A percentile compares a stretch with the other conserved stretches of the same genome.
Conservation (phyloP, 2,113 vertebrate species). For the Oryzias javanicus region DNA sequence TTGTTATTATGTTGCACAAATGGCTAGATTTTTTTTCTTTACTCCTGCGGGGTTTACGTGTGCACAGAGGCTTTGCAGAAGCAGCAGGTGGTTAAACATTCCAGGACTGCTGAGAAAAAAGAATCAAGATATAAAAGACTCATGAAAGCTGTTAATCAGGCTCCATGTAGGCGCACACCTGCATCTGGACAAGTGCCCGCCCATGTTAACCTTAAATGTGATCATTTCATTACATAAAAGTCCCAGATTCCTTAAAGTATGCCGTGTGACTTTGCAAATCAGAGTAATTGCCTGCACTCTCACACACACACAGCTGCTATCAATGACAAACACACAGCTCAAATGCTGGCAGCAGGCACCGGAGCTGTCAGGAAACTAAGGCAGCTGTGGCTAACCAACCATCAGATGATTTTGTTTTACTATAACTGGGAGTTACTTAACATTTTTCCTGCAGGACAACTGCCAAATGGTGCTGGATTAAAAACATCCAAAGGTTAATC, state of each 20-base stretch:
- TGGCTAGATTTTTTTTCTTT: background rate
- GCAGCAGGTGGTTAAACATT: constrained; percentile 49
- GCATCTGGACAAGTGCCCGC: constrained; percentile 46
- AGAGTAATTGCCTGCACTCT: constrained; percentile 56
- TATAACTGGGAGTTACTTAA: constrained; percentile 51
- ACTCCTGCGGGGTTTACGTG: background rate
- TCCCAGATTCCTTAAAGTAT: constrained; percentile 60
- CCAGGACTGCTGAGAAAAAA: constrained; percentile 31
- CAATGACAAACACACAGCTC: constrained; percentile 49
- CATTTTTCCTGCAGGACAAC: constrained; percentile 42
- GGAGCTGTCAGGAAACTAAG: constrained; percentile 42
- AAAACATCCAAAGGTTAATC: constrained; percentile 12
- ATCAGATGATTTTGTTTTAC: constrained; percentile 46
- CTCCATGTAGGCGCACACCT: constrained; percentile 53
- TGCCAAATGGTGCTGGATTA: constrained; percentile 1
- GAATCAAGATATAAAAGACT: constrained; percentile 44
- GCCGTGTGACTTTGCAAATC: constrained; percentile 59
- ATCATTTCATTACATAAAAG: constrained; percentile 53
- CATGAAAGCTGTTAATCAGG: constrained; percentile 45
- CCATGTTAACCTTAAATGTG: constrained; percentile 36
- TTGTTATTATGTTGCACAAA: background rate
- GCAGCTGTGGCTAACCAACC: constrained; percentile 47
- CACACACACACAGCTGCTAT: constrained; percentile 29
- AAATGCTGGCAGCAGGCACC: constrained; percentile 40
- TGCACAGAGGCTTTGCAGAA: constrained; percentile 41